phyloP scores from a whole-genome alignment of 2,113 vertebrate genomes.

The Mirza zaza region DNA sequence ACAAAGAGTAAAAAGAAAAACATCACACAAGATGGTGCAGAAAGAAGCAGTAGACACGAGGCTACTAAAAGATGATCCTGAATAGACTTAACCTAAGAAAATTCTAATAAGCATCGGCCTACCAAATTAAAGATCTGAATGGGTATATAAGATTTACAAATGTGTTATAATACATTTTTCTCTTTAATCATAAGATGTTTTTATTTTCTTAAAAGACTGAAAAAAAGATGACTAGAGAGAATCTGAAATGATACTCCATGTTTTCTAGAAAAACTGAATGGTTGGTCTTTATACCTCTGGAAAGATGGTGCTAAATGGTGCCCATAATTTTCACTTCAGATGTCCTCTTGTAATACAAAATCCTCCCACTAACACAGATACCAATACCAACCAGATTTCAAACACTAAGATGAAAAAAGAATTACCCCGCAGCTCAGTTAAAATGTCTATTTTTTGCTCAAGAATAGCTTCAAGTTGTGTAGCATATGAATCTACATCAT shows the following conservation, averaged over 20 bases:
- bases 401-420: conserved; percentile 37
- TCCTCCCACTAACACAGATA: not conserved
- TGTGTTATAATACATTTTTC: not conserved
- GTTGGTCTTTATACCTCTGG: not conserved
- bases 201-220: not conserved
- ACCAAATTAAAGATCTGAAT: not conserved
- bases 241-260: not conserved
- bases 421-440: conserved; percentile 95
- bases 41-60: not conserved
- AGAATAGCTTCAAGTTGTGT: conserved; percentile 97
- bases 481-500: conserved; percentile 96
- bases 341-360: conserved; percentile 23
- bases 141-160: not conserved
- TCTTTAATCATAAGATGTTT: not conserved
- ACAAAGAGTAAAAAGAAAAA: not conserved
- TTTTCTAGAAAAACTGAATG: not conserved
- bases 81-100: not conserved
- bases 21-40: not conserved
- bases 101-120: not conserved
- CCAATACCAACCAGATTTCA: conserved; percentile 41
- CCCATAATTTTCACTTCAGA: not conserved
- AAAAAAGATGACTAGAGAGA: not conserved
- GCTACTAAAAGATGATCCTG: not conserved
- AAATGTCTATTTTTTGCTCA: conserved; percentile 97
- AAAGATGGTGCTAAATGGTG: not conserved